Percentiles rank a stretch among this genome's conserved stretches.
These are phyloP conservation scores for Ormyrus thymus DNA, from an alignment of 2,888 invertebrate species.

Conservation along the genomic window DNA sequence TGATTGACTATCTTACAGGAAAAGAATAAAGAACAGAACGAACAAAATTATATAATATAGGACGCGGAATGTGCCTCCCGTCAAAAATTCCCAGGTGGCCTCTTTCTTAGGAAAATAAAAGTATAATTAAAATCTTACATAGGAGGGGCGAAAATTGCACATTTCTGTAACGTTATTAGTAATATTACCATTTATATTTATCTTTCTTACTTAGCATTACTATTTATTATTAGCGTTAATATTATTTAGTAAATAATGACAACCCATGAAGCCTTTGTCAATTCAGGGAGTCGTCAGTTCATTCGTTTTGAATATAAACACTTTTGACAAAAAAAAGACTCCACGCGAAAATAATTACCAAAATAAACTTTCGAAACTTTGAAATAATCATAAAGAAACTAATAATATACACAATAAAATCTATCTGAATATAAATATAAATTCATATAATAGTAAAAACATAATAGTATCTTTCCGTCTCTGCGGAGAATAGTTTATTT, in stretches of 20 bases:
- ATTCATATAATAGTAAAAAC: conserved; percentile 46
- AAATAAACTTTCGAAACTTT: conserved; percentile 48
- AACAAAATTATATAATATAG: conserved; percentile 23
- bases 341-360: not conserved
- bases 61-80: conserved; percentile 54
- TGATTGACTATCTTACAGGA: conserved; percentile 53
- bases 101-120: conserved; percentile 53
- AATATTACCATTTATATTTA: conserved; percentile 40
- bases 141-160: conserved; percentile 53
- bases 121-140: conserved; percentile 44
- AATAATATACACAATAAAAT: conserved; percentile 40
- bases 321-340: conserved; percentile 24
- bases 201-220: conserved; percentile 27
- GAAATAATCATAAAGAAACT: conserved; percentile 15
- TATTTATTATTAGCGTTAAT: conserved; percentile 28
- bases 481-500: conserved; percentile 21
- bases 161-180: conserved; percentile 48
- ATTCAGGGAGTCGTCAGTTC: not conserved
- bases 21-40: conserved; percentile 23
- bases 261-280: conserved; percentile 3
- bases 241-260: conserved; percentile 22
- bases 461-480: conserved; percentile 35
- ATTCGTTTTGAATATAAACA: conserved; percentile 45
- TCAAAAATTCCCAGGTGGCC: conserved; percentile 55
- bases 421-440: conserved; percentile 51